Conservation (phyloP, 2,797 vertebrate genomes). For the Enteromius mattozi region DNA sequence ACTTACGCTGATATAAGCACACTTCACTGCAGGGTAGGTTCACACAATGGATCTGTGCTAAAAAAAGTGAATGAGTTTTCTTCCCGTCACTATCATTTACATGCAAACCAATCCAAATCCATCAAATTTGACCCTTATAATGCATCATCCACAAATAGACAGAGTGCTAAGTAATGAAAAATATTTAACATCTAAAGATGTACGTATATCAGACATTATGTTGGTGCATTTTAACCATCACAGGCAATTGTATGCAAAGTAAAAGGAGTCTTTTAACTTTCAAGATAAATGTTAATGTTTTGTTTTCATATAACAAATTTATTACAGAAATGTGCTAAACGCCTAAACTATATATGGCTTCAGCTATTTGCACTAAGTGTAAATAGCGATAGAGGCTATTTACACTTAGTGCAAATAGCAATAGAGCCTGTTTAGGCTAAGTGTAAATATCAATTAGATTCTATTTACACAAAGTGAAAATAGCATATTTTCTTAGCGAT, state of each 20-base stretch:
- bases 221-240: background rate
- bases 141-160: conserved; percentile 2
- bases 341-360: too few relatives aligned
- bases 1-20: conserved; percentile 39
- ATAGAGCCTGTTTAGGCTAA: too few relatives aligned
- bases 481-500: too few relatives aligned
- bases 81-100: background rate
- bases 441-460: too few relatives aligned
- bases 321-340: too few relatives aligned
- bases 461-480: too few relatives aligned
- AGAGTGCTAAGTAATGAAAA: background rate
- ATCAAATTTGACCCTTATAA: background rate
- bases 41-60: conserved; percentile 14
- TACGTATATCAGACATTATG: background rate
- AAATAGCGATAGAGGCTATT: too few relatives aligned
- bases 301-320: background rate
- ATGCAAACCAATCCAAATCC: conserved; percentile 33
- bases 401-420: too few relatives aligned
- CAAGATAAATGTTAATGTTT: background rate
- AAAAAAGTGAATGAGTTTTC: conserved; percentile 27
- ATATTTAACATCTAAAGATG: background rate
- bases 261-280: background rate
- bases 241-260: background rate
- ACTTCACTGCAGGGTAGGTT: conserved; percentile 24
- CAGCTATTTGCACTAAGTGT: too few relatives aligned